Evolutionary conservation across 2,113 vertebrate species (phyloP).

Genomic region (Coptodon rendalli): DNA sequence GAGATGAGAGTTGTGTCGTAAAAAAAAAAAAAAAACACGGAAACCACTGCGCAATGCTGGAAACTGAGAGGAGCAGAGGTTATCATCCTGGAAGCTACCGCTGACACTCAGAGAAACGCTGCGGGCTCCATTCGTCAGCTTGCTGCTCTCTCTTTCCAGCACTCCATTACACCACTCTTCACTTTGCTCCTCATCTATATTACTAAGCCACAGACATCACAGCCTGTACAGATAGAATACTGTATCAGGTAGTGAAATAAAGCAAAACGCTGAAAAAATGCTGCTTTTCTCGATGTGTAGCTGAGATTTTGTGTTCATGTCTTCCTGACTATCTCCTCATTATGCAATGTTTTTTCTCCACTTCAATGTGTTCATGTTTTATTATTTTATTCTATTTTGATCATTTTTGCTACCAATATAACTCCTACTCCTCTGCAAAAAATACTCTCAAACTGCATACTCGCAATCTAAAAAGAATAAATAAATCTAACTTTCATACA

Average conservation of each 20-base stretch:
- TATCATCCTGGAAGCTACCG: constrained; percentile 64
- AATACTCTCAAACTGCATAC: not conserved
- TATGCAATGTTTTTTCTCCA: not conserved
- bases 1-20: not conserved
- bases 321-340: not conserved
- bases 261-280: not conserved
- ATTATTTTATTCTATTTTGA: not conserved
- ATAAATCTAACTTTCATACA: not conserved
- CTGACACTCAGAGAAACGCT: constrained; percentile 46
- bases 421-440: not conserved
- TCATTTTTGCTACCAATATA: not conserved
- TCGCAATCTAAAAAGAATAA: not conserved
- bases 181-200: constrained; percentile 69
- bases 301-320: not conserved
- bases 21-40: not conserved
- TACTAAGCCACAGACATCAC: not conserved
- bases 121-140: constrained; percentile 60
- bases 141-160: constrained; percentile 48
- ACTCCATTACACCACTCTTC: constrained; percentile 65
- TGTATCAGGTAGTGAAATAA: not conserved
- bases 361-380: not conserved
- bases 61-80: constrained; percentile 62
- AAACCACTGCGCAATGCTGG: constrained; percentile 11
- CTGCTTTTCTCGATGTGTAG: fast-evolving
- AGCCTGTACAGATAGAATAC: not conserved